A percentile compares a stretch with the other conserved stretches of the same genome.
Conservation (phyloP, 2,113 vertebrate genomes). For the Sturnus vulgaris region DNA sequence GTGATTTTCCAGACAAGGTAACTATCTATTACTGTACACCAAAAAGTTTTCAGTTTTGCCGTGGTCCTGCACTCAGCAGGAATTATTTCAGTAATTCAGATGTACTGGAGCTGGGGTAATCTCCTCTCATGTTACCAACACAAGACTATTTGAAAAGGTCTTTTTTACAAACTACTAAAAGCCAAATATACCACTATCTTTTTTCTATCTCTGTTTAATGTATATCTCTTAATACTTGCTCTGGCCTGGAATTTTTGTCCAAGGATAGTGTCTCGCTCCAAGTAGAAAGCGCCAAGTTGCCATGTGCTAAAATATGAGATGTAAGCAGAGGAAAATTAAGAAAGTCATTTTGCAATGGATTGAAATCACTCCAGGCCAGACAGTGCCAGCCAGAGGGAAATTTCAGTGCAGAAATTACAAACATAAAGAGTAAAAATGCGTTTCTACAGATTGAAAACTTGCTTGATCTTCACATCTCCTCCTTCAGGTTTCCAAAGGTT, state of each 20-base stretch:
- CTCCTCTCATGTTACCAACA: neutral
- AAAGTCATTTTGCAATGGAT: neutral
- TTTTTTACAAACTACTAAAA: neutral
- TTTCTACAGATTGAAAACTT: neutral
- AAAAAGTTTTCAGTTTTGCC: neutral
- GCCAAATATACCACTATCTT: neutral
- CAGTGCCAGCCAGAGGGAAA: neutral
- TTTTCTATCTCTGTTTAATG: neutral
- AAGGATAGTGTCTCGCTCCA: neutral
- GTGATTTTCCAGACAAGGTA: neutral
- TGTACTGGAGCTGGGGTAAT: neutral
- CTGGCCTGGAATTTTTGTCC: neutral
- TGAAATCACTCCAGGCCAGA: neutral
- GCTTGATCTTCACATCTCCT: neutral
- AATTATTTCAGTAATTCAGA: neutral
- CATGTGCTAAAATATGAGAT: neutral
- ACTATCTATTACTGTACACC: neutral
- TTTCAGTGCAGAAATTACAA: neutral
- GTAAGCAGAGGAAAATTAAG: neutral
- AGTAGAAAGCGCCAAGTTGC: neutral
- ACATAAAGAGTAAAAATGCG: rapidly evolving
- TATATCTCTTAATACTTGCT: neutral
- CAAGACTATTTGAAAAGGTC: neutral
- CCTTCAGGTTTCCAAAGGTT: neutral
- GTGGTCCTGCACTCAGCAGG: neutral